A percentile compares a stretch with the other conserved stretches of the same genome.
Conservation (phyloP, 1,140 invertebrate genomes). For the Contarinia nasturtii region DNA sequence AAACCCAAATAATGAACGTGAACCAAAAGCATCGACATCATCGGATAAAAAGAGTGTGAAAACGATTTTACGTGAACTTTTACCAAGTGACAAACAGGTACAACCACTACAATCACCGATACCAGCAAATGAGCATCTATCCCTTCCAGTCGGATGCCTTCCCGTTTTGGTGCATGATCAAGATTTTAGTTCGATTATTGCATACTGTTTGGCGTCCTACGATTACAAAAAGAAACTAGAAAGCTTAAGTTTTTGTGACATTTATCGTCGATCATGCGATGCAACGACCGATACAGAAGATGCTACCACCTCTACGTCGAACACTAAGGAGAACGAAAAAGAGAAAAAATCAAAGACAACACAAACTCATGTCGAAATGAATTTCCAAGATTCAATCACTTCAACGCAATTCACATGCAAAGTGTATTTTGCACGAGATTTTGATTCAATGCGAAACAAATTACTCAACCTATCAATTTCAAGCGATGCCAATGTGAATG, state of each 20-base stretch:
- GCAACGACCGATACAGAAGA: constrained; percentile 20
- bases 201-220: constrained; percentile 53
- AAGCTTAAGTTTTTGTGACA: constrained; percentile 19
- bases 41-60: constrained; percentile 47
- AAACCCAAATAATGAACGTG: background rate
- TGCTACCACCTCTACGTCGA: no score
- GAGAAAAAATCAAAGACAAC: constrained; percentile 17
- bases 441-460: constrained; percentile 47
- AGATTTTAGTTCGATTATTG: constrained; percentile 78
- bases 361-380: background rate
- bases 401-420: constrained; percentile 65
- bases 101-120: constrained; percentile 36
- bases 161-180: constrained; percentile 65
- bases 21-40: background rate
- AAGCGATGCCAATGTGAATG: background rate
- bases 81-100: constrained; percentile 30
- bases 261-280: constrained; percentile 3
- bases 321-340: constrained; percentile 12
- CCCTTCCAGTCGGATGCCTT: constrained; percentile 32
- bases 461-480: constrained; percentile 8
- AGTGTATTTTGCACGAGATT: constrained; percentile 72
- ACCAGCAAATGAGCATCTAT: constrained; percentile 42
- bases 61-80: constrained; percentile 44
- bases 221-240: constrained; percentile 47
- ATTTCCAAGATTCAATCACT: constrained; percentile 32